These are phyloP conservation scores for Heterodera filipjevi DNA, from an alignment of 2,888 invertebrate genomes.

Conservation along the genomic window DNA sequence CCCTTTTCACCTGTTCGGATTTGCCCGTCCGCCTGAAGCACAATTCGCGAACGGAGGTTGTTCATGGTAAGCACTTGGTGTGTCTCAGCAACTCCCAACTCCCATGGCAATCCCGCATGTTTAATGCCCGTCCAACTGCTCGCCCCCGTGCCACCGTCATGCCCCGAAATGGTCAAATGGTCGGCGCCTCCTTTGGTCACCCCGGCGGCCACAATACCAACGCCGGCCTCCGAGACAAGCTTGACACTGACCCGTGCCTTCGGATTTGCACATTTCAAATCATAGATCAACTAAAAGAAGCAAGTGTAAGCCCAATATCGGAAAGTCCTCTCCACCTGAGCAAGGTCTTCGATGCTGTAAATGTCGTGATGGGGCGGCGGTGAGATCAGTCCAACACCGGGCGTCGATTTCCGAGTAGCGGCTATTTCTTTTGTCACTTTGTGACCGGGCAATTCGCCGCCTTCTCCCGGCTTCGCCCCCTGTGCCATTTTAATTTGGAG, in stretches of 20 bases:
- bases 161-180: constrained; percentile 96
- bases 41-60: constrained; percentile 78
- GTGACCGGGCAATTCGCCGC: constrained; percentile 90
- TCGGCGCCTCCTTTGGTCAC: constrained; percentile 98
- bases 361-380: constrained; percentile 99
- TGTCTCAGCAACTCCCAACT: constrained; percentile 94
- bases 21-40: constrained; percentile 94
- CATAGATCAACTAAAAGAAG: constrained; percentile 79
- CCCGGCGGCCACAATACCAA: constrained; percentile 97
- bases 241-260: constrained; percentile 92
- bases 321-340: constrained; percentile 72
- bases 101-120: constrained; percentile 95
- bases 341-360: constrained; percentile 97
- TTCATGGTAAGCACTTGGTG: constrained; percentile 77
- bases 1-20: constrained; percentile 76
- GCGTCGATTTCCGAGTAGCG: constrained; percentile 88
- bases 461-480: constrained; percentile 96
- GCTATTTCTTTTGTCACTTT: constrained; percentile 91
- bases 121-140: constrained; percentile 92
- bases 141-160: constrained; percentile 98
- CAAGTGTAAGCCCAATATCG: not conserved
- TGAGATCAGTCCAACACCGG: constrained; percentile 90
- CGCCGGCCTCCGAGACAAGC: constrained; percentile 95
- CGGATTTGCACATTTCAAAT: constrained; percentile 95
- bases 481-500: constrained; percentile 99